Base-by-base conservation (phyloP, 2,888 invertebrate species). In the Subacronicta megacephala region DNA sequence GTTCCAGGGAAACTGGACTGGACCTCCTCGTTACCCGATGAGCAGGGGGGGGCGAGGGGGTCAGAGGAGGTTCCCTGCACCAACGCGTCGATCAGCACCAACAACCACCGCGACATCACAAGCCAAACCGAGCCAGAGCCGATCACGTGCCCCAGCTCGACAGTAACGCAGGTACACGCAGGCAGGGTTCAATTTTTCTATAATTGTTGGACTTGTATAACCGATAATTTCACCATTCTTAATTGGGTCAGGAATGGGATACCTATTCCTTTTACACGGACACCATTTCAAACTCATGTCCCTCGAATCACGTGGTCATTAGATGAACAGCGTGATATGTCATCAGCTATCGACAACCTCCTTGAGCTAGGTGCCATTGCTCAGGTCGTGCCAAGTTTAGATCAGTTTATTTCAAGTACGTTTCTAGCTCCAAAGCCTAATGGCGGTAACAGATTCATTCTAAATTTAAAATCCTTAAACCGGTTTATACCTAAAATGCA, bases 391-490 rank as follows among this genome's bases (percentile, higher is more conserved):
- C 44, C 44, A n/a, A 17, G n/a, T 4, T 18, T 17, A 20, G 33
- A 44, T 15, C 58, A 65, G 20, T 65, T 59, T 33, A 6, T 65
- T 10, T 65, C 65, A 12, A 41, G 23, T 7, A 42, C 42, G 7
- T 65, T 65, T 42, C 26, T 60, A 12, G 31, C 23, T 20, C 53
- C 56, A 12, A 64, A 68, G 47, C 40, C 50, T 1, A 49, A 54
- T 17, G 53, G 63, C 0, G 40, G 52, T 33, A 45, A 46, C 33
- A 31, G 54, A 1, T 59, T 64, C 31, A 64, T 59, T 29, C 12
- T 60, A 2, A 60, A 64, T 36, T 43, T 59, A 33, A 64, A 62
- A 59, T 38, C 26, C 7, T 33, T 60, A 38, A 61, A 61, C 33
- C 42, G 18, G 15, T 63, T 64, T 36, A 49, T 67, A 7, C 12